These are phyloP conservation scores for Drosophila aldrichi DNA, from an alignment of 2,888 invertebrate species.

Conservation along the genomic window DNA sequence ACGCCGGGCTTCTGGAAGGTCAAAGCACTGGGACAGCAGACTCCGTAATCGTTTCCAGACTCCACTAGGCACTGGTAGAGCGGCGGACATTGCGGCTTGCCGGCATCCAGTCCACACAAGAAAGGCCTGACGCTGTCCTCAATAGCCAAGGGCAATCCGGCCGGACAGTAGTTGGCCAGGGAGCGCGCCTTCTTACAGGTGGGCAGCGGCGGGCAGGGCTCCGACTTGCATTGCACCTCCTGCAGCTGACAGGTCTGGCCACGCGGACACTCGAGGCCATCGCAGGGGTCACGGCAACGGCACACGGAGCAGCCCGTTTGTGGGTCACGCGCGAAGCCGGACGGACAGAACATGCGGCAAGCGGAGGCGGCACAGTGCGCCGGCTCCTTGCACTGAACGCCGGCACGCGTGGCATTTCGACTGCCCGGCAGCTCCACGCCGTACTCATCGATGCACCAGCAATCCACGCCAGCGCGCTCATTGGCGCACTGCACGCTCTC, in stretches of 20 bases:
- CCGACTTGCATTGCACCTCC: conserved; percentile 91
- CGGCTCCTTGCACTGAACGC: conserved; percentile 85
- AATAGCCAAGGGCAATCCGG: conserved; percentile 90
- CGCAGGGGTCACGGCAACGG: conserved; percentile 93
- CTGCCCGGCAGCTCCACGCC: conserved; percentile 93
- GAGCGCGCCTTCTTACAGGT: conserved; percentile 93
- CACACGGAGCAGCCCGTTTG: conserved; percentile 91
- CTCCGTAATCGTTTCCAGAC: conserved; percentile 93
- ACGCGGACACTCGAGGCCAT: conserved; percentile 91
- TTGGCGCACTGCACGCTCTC: conserved; percentile 91
- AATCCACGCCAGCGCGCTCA: conserved; percentile 88
- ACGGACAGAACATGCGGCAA: conserved; percentile 94
- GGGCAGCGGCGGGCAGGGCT: conserved; percentile 94
- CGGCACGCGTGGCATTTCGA: conserved; percentile 84
- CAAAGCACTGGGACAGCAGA: conserved; percentile 93
- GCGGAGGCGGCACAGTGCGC: conserved; percentile 92
- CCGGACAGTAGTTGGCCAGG: conserved; percentile 91
- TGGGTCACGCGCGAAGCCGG: conserved; percentile 91
- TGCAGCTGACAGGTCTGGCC: conserved; percentile 91
- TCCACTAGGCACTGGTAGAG: conserved; percentile 93
- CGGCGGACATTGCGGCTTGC: conserved; percentile 93
- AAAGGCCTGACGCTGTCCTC: conserved; percentile 92
- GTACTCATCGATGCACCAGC: conserved; percentile 94
- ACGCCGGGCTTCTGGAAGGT: conserved; percentile 92
- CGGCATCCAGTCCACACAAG: conserved; percentile 92